Evolutionary conservation across 2,888 invertebrate genomes (phyloP).

Genomic region (Glaucopsyche alexis): DNA sequence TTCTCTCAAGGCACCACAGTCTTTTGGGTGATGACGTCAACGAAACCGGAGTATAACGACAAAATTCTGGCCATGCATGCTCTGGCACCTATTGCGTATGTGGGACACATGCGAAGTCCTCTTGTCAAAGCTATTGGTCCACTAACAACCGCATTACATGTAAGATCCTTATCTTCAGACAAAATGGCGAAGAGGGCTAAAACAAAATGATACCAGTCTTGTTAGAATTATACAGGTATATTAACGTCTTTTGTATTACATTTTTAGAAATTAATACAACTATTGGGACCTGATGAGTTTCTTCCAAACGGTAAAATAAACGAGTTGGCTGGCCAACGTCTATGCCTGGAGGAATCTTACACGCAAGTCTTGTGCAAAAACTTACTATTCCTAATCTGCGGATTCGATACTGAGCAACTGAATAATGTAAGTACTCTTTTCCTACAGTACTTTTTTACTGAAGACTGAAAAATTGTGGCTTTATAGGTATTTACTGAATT

Average conservation of each 20-base stretch:
- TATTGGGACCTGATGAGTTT: slow-evolving; percentile 77
- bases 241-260: background rate
- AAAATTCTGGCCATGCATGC: slow-evolving; percentile 80
- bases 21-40: slow-evolving; percentile 81
- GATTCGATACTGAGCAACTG: slow-evolving; percentile 73
- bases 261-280: slow-evolving; percentile 60
- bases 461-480: too few relatives aligned
- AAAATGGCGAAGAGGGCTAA: background rate
- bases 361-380: slow-evolving; percentile 80
- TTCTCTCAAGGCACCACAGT: slow-evolving; percentile 85
- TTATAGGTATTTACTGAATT: too few relatives aligned
- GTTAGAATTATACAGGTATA: background rate
- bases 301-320: slow-evolving; percentile 77
- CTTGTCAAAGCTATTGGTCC: slow-evolving; percentile 69
- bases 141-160: slow-evolving; percentile 71
- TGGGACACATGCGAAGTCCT: slow-evolving; percentile 70
- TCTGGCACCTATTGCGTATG: slow-evolving; percentile 81
- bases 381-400: slow-evolving; percentile 81
- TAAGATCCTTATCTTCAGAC: slow-evolving; percentile 47
- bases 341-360: slow-evolving; percentile 74
- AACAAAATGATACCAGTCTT: background rate
- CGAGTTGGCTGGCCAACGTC: slow-evolving; percentile 62
- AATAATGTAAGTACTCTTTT: slow-evolving; percentile 64
- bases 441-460: background rate
- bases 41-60: slow-evolving; percentile 79